Conservation (phyloP, 2,797 vertebrate genomes). For the Erethizon dorsatum region DNA sequence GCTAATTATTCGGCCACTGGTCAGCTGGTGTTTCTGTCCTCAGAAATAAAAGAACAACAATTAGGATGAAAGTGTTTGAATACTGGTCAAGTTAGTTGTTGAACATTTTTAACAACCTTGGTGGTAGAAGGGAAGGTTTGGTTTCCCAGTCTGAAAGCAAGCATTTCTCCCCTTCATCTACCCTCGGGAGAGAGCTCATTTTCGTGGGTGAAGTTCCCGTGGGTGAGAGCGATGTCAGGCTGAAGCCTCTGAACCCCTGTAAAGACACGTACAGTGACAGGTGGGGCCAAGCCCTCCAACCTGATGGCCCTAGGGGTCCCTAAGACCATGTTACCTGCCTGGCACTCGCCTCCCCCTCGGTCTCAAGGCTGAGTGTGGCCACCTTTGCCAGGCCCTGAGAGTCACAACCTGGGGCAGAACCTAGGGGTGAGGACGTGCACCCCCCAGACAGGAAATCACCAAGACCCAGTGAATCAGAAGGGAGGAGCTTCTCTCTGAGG, state of each 20-base stretch:
- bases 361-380: fast-evolving
- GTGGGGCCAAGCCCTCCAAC: background rate
- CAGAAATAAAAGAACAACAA: background rate
- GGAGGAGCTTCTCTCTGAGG: background rate
- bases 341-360: fast-evolving
- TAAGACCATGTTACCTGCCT: background rate
- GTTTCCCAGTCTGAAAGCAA: background rate
- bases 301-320: fast-evolving
- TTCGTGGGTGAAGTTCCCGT: background rate
- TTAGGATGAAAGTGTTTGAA: background rate
- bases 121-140: background rate
- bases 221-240: background rate
- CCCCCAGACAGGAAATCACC: background rate
- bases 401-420: background rate
- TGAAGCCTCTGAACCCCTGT: background rate
- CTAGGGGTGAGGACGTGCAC: background rate
- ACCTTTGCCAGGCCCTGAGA: background rate
- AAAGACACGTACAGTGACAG: fast-evolving
- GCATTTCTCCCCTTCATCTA: fast-evolving
- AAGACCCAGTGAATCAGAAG: too few species aligned
- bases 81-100: background rate
- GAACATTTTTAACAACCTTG: background rate
- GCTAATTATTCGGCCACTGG: fast-evolving
- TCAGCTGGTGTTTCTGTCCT: fast-evolving
- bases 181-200: background rate